Base-by-base conservation (phyloP, 1,140 invertebrate species). In the Trachelipus rathkii region DNA sequence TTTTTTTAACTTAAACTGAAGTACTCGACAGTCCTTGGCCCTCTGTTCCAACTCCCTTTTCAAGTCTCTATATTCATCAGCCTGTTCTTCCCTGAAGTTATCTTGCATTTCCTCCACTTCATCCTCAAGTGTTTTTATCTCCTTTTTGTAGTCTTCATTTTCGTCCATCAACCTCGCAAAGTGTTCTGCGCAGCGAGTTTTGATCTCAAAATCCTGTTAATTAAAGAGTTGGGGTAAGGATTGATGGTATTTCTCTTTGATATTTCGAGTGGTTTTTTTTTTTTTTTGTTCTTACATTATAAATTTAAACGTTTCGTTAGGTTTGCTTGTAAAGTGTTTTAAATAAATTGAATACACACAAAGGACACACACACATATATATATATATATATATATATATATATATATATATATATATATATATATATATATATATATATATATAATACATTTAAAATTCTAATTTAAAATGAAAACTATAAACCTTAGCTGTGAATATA, bases 81-180 rank as follows among this genome's bases (percentile, higher is more conserved):
- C 95, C 87, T 99, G 95, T 82, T 99, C 96, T 84, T 99, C 95
- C 80, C 95, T 91, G 85, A 97, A 98, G 84, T 94, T 95, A 84
- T 98, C 95, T 84, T 98, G 95, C 90, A 99, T 93, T 86, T 99
- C 96, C 83, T 98, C 96, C 85, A 99, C 96, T 87, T 99, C 96
- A 75, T 95, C 93, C 83, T 96, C 94, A 82, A 99, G 87, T 82
- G 97, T 94, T 71, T 92, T 86, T 21, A 98, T 90, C 84, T 99
- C 96, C 81, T 93, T 92, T 83, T 96, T 96, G 86, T 98, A 92
- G 70, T 94, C 92, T 83, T 97, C 93, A 86, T 99, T 99, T 85
- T 99, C 97, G 82, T 97, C 94, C 91, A 95, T 94, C 1, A 99
- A 86, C 93, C 84, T 97, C 94, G 83, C 94, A 94, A 1, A 96